These are phyloP conservation scores for Nixonia krombeini DNA, from an alignment of 1,140 invertebrate genomes.

Conservation along the genomic window DNA sequence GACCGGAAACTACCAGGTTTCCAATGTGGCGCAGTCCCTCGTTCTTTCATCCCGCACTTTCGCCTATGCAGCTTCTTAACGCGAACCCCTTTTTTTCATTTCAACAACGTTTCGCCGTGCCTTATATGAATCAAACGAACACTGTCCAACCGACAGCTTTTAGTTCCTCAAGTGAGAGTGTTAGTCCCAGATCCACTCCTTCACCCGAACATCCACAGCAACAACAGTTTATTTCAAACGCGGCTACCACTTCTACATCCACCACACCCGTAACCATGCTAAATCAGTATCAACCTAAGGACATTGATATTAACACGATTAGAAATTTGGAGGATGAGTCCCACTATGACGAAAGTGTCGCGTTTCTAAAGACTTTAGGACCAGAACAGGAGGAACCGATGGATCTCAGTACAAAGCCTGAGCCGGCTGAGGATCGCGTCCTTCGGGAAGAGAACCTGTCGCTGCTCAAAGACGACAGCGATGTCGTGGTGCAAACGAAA, in stretches of 20 bases:
- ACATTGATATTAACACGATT: background rate
- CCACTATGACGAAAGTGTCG: constrained; percentile 58
- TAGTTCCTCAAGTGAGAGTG: constrained; percentile 63
- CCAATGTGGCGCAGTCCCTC: constrained; percentile 62
- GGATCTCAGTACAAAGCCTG: constrained; percentile 80
- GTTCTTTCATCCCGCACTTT: constrained; percentile 62
- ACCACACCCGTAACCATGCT: too few relatives aligned
- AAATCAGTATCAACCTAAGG: background rate
- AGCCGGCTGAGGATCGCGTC: constrained; percentile 61
- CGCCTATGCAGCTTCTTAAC: constrained; percentile 64
- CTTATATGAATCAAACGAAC: constrained; percentile 60
- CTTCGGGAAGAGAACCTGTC: constrained; percentile 54
- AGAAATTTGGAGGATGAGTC: constrained; percentile 22
- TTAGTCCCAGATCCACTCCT: constrained; percentile 60
- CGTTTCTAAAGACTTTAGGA: constrained; percentile 62
- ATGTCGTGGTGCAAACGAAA: constrained; percentile 54
- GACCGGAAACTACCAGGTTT: constrained; percentile 61
- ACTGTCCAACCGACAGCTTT: constrained; percentile 51
- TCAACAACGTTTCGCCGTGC: constrained; percentile 63
- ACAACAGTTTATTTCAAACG: background rate
- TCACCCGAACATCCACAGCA: constrained; percentile 48
- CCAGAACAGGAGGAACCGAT: constrained; percentile 80
- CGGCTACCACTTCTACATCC: background rate
- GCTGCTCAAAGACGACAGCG: constrained; percentile 56
- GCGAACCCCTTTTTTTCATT: constrained; percentile 62